Evolutionary conservation across 1,140 invertebrate species (phyloP).

Genomic region (Hycleus cichorii): DNA sequence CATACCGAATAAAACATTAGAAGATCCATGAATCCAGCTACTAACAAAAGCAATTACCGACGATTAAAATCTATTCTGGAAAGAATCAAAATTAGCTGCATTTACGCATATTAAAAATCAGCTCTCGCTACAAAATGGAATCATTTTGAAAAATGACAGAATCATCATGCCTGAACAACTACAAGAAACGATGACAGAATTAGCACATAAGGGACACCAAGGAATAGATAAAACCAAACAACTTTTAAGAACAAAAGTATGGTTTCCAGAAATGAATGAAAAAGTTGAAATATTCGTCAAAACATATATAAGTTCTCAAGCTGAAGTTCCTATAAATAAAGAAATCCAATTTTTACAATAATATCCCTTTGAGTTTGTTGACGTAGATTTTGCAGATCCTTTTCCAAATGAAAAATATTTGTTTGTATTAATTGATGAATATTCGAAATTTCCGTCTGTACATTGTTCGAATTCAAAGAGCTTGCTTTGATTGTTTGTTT

Average conservation of each 20-base stretch:
- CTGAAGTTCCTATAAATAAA: background rate
- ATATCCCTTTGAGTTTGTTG: slow-evolving; percentile 3
- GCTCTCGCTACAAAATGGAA: background rate
- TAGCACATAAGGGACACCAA: slow-evolving; percentile 29
- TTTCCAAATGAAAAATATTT: slow-evolving; percentile 14
- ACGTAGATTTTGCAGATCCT: slow-evolving; percentile 11
- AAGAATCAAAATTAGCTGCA: background rate
- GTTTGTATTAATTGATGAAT: slow-evolving; percentile 13
- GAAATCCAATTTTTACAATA: slow-evolving; percentile 1
- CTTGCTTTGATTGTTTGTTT: too few relatives aligned
- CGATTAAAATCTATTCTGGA: background rate
- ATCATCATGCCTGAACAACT: slow-evolving; percentile 39
- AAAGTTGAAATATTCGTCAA: slow-evolving; percentile 25
- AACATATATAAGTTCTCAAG: slow-evolving; percentile 10
- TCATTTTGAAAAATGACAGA: slow-evolving; percentile 10
- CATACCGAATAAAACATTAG: background rate
- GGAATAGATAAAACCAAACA: slow-evolving; percentile 32
- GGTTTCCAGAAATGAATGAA: slow-evolving; percentile 30
- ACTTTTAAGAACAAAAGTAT: slow-evolving; percentile 32
- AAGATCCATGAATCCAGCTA: slow-evolving; percentile 1
- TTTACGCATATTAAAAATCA: slow-evolving; percentile 5
- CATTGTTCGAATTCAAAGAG: too few relatives aligned
- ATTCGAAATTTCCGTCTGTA: slow-evolving; percentile 1
- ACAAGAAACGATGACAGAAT: slow-evolving; percentile 17
- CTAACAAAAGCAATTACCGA: background rate